These are phyloP conservation scores for Oncorhynchus nerka DNA, from an alignment of 2,113 vertebrate genomes.

Conservation along the genomic window DNA sequence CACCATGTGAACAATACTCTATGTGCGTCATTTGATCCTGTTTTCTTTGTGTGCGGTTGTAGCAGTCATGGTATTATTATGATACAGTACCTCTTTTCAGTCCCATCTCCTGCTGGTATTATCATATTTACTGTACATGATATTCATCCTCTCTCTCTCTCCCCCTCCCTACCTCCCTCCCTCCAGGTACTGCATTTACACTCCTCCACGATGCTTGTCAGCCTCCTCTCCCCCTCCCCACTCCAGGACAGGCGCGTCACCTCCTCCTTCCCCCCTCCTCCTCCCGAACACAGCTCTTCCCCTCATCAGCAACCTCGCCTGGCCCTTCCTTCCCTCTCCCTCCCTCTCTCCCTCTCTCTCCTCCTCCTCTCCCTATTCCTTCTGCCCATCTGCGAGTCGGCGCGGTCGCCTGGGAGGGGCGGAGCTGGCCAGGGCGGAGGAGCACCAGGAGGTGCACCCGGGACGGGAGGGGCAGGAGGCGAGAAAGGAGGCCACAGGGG, in stretches of 20 bases:
- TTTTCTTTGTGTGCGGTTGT: not conserved
- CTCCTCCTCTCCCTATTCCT: conserved; percentile 54
- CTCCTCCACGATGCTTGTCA: conserved; percentile 78
- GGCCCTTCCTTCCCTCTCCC: conserved; percentile 37
- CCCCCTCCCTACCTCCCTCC: conserved; percentile 17
- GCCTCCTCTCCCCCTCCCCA: conserved; percentile 71
- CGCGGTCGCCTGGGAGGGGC: not conserved
- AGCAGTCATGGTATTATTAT: not conserved
- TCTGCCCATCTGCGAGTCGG: conserved; percentile 67
- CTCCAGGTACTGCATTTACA: conserved; percentile 75
- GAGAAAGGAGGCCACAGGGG: conserved; percentile 57
- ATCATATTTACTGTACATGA: conserved; percentile 54
- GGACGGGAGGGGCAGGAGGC: conserved; percentile 35
- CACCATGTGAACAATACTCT: not conserved
- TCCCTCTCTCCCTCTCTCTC: conserved; percentile 42
- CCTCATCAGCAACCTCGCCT: conserved; percentile 30
- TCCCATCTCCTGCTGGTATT: conserved; percentile 40
- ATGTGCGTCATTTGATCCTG: not conserved
- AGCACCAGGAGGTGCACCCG: conserved; percentile 49
- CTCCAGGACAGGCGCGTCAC: conserved; percentile 65
- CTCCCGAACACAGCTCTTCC: conserved; percentile 24
- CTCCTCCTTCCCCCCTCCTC: conserved; percentile 24
- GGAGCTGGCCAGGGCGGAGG: conserved; percentile 26
- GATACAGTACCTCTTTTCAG: conserved; percentile 28
- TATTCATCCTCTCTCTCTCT: conserved; percentile 19